Base-by-base conservation (phyloP, 1,140 invertebrate genomes). In the Drosophila elegans region DNA sequence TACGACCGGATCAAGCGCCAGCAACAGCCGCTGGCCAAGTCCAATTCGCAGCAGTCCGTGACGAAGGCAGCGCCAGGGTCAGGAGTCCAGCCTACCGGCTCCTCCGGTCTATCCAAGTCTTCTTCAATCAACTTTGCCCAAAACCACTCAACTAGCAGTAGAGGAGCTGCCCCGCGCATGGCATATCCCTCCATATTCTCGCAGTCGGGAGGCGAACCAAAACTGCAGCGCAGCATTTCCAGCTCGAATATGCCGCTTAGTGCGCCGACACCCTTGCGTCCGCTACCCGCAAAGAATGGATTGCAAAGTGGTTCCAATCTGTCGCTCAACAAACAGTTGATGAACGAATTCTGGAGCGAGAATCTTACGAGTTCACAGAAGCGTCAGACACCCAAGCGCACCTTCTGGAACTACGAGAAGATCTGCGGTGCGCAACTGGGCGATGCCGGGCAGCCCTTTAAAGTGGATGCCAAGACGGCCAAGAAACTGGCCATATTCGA, bases 381-480 rank as follows among this genome's bases (percentile, higher is more conserved):
- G 52, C 83, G 80, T 0, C 90, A 92, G 59, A 92, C 91, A 0
- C 91, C 91, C 0, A 92, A 92, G 48, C 81, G 91, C 2, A 82
- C 89, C 3, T 79, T 92, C 9, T 92, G 92, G 92, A 92, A 92
- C 75, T 92, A 92, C 54, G 90, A 92, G 52, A 92, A 92, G 71
- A 92, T 92, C 4, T 91, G 88, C 29, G 76, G 89, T 11, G 69
- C 91, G 2, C 90, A 78, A 38, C 25, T 91, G 49, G 90, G 90
- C 1, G 86, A 81, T 59, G 78, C 78, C 0, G 90, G 90, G 0
- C 88, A 91, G 34, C 91, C 91, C 9, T 80, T 92, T 9, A 91
- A 90, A 11, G 88, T 92, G 46, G 88, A 92, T 42, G 91, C 78
- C 9, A 88, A 91, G 68, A 92, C 90, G n/a, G 91, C 91, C 38